Percentiles rank a stretch among this genome's conserved stretches.
These are phyloP conservation scores for Prosapia bicincta DNA, from an alignment of 2,888 invertebrate genomes.

Conservation along the genomic window DNA sequence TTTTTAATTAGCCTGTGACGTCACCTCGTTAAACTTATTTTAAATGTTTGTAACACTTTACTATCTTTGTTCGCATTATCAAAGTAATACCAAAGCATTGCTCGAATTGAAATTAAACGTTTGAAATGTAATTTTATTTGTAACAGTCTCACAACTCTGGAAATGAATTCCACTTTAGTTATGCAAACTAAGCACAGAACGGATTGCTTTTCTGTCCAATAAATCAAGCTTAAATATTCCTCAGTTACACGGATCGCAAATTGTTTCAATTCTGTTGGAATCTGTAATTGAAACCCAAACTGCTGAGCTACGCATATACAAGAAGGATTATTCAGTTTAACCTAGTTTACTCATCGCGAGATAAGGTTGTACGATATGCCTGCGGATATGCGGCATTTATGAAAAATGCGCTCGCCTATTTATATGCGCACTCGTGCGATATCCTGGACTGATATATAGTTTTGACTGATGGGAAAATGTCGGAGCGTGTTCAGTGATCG, in stretches of 20 bases:
- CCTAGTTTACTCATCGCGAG: not conserved
- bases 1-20: no score
- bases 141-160: no score
- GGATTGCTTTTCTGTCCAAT: not conserved
- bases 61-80: no score
- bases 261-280: not conserved
- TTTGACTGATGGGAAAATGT: not conserved
- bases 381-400: no score
- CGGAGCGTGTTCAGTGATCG: not conserved
- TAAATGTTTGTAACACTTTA: no score
- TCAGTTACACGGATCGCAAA: not conserved
- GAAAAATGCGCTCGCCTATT: not conserved
- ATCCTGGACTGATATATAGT: not conserved
- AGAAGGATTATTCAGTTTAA: not conserved
- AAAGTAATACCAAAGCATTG: no score
- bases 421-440: not conserved
- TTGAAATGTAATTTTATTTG: no score
- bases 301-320: not conserved
- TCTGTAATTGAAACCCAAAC: not conserved
- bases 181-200: no score
- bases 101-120: no score
- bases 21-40: no score
- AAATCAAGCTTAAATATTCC: not conserved
- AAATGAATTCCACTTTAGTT: not conserved
- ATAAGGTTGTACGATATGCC: not conserved